A percentile compares a stretch with the other conserved stretches of the same genome.
phyloP scores from a whole-genome alignment of 2,113 vertebrate species.

The Philantomba maxwellii region DNA sequence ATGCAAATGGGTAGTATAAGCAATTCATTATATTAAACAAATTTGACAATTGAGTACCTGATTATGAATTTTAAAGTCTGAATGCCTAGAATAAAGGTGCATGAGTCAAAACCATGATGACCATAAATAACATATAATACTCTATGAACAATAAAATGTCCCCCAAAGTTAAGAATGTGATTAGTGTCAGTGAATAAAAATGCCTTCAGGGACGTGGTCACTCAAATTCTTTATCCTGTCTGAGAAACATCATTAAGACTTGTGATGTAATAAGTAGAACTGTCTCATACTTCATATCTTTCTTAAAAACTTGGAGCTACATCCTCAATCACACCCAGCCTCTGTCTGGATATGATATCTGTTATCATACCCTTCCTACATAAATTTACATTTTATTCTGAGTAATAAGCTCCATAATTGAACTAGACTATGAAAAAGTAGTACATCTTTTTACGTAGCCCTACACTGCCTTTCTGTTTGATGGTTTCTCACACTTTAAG shows the following conservation, averaged over 20 bases:
- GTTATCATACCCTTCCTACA: not conserved
- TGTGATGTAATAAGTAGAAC: not conserved
- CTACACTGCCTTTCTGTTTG: not conserved
- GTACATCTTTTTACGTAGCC: not conserved
- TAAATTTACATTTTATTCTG: not conserved
- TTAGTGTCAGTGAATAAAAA: not conserved
- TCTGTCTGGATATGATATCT: not conserved
- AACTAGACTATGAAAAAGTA: not conserved
- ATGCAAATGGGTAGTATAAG: not conserved
- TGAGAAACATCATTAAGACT: constrained; percentile 13
- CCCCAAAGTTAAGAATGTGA: not conserved
- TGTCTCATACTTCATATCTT: not conserved
- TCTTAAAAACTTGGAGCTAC: not conserved
- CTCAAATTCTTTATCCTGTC: not conserved
- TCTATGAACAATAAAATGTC: not conserved
- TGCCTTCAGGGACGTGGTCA: not conserved
- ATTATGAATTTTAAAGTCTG: constrained; percentile 37
- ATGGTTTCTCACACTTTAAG: not conserved
- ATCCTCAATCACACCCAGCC: not conserved
- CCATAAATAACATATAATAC: not conserved
- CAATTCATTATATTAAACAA: constrained; percentile 43
- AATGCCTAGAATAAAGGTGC: not conserved
- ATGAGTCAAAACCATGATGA: not conserved
- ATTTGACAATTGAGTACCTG: constrained; percentile 3
- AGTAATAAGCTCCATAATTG: not conserved